Percentiles rank a stretch among this genome's conserved stretches.
Evolutionary conservation across 2,888 invertebrate species (phyloP).

Genomic region (Ormia ochracea): DNA sequence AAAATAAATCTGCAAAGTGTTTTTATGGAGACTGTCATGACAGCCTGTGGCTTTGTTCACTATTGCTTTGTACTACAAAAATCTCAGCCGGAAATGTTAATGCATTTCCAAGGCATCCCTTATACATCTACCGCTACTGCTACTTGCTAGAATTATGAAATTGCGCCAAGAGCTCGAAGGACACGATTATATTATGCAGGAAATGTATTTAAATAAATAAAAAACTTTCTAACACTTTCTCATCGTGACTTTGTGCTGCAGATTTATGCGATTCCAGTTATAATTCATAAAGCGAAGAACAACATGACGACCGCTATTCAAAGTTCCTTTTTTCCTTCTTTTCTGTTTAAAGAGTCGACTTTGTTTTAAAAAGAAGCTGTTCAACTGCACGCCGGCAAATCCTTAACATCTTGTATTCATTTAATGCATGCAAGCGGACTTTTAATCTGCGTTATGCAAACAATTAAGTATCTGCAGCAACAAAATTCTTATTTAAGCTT

Average conservation of each 20-base stretch:
- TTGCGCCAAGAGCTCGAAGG: background rate
- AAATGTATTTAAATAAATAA: background rate
- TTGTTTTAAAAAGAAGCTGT: too few relatives aligned
- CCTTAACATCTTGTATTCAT: too few relatives aligned
- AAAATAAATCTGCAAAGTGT: background rate
- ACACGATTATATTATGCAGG: background rate
- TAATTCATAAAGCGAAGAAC: background rate
- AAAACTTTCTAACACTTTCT: background rate
- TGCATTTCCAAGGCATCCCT: background rate
- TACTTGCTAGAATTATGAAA: background rate
- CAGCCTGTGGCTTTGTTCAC: background rate
- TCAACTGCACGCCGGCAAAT: too few relatives aligned
- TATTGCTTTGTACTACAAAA: background rate
- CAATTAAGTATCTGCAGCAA: too few relatives aligned
- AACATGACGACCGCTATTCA: background rate
- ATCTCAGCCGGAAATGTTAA: background rate
- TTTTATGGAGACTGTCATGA: background rate
- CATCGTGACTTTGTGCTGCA: background rate
- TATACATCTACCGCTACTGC: background rate
- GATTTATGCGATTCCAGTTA: background rate
- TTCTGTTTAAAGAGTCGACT: background rate
- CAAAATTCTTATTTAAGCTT: background rate
- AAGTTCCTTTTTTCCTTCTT: background rate
- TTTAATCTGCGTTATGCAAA: too few relatives aligned
- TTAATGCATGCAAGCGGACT: too few relatives aligned